phyloP scores from a whole-genome alignment of 2,113 vertebrate species.

The Stercorarius parasiticus region DNA sequence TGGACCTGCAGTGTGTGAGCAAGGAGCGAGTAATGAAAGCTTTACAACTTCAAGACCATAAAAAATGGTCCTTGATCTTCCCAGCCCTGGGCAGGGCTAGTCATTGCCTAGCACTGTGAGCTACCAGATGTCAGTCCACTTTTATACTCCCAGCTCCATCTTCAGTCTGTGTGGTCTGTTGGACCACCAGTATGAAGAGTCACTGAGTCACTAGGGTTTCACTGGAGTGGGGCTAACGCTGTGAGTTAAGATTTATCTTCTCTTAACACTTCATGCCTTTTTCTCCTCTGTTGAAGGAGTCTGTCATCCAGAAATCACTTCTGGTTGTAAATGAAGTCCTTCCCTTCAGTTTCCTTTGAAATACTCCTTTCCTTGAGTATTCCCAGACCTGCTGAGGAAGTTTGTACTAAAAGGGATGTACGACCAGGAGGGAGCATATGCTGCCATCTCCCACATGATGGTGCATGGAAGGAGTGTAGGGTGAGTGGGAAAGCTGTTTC shows the following conservation, averaged over 20 bases:
- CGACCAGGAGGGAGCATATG: neutral
- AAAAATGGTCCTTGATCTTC: neutral
- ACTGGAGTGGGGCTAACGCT: neutral
- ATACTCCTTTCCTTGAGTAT: no score
- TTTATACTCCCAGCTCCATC: neutral
- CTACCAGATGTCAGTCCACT: neutral
- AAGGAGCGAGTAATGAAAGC: neutral
- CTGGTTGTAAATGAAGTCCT: neutral
- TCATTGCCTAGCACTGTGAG: neutral
- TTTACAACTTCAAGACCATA: neutral
- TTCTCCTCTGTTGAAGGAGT: neutral
- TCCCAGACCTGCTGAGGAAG: neutral
- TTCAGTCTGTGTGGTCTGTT: neutral
- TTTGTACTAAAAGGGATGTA: neutral
- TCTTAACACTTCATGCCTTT: neutral
- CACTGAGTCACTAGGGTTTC: neutral
- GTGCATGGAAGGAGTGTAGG: neutral
- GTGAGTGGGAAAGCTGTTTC: neutral
- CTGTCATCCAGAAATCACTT: neutral
- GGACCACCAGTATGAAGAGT: neutral
- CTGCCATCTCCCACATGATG: fast-evolving
- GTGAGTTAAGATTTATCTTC: neutral
- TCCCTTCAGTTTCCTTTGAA: neutral
- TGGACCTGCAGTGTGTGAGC: fast-evolving
- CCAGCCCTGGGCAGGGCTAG: neutral